Percentiles rank a stretch among this genome's conserved stretches.
phyloP scores from a whole-genome alignment of 2,888 invertebrate genomes.

The Heliconius ethilla region DNA sequence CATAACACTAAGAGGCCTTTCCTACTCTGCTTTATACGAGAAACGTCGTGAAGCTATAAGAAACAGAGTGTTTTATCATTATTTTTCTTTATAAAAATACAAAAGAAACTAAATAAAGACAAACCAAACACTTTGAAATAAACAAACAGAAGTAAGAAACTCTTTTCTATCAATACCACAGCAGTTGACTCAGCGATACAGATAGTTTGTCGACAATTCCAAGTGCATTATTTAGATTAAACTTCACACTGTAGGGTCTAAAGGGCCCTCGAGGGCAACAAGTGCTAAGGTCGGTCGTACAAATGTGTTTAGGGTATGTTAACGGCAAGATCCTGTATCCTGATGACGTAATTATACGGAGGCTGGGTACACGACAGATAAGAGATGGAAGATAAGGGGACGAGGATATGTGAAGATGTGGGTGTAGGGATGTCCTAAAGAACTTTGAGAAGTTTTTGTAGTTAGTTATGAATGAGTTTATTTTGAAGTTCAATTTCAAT shows the following conservation, averaged over 20 bases:
- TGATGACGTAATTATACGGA: constrained; percentile 19
- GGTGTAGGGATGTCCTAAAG: not conserved
- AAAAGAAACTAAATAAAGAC: not conserved
- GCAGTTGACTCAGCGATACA: constrained; percentile 24
- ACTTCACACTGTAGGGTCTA: constrained; percentile 26
- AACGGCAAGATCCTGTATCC: constrained; percentile 25
- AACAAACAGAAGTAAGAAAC: not conserved
- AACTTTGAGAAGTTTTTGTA: not conserved
- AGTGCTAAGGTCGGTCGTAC: constrained; percentile 39
- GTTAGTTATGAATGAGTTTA: not conserved
- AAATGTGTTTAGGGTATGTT: constrained; percentile 42
- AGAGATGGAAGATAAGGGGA: not conserved
- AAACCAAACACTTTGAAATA: not conserved
- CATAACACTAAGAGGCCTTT: not conserved
- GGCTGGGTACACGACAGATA: constrained; percentile 1
- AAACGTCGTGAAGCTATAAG: not conserved
- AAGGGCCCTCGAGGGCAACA: constrained; percentile 28
- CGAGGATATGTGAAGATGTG: not conserved
- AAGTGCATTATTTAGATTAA: constrained; percentile 38
- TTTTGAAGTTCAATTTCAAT: not conserved
- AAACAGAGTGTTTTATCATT: not conserved
- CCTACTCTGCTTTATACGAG: accelerated
- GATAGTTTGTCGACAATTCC: constrained; percentile 26
- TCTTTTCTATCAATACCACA: not conserved
- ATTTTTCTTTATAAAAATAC: not conserved